Percentiles rank a stretch among this genome's conserved stretches.
Evolutionary conservation across 2,797 vertebrate species (phyloP).

Genomic region (Naso thynnoides): DNA sequence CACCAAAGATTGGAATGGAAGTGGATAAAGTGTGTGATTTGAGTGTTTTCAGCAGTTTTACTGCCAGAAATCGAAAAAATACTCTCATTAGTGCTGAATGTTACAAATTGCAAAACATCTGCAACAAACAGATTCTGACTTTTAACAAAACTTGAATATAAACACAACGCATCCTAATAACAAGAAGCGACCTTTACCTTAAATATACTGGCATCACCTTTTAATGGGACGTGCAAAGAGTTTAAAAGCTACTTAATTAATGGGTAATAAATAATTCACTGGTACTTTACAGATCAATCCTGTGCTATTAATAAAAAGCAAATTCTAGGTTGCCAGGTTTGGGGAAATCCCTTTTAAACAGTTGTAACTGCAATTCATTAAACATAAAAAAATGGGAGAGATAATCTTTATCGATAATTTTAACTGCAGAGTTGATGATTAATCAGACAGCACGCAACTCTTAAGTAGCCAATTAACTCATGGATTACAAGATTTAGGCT

Average conservation of each 20-base stretch:
- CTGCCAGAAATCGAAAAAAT: not conserved
- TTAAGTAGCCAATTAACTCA: not conserved
- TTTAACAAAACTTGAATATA: not conserved
- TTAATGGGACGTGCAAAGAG: no score
- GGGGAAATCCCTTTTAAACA: not conserved
- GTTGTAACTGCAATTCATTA: not conserved
- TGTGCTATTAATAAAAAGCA: not conserved
- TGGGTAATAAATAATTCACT: not conserved
- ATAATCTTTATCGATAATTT: not conserved
- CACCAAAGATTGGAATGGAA: not conserved
- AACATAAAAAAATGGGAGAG: not conserved
- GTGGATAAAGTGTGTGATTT: not conserved
- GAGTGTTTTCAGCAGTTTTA: not conserved
- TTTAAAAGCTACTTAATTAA: not conserved
- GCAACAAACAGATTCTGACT: not conserved
- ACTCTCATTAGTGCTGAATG: slow-evolving; percentile 9
- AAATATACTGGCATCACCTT: not conserved
- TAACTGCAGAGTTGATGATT: not conserved
- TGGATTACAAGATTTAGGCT: not conserved
- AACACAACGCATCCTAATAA: no score
- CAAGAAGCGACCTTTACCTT: not conserved
- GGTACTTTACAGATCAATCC: not conserved
- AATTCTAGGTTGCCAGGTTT: not conserved
- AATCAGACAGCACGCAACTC: no score
- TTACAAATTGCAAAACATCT: slow-evolving; percentile 1